A percentile compares a stretch with the other conserved stretches of the same genome.
phyloP scores from a whole-genome alignment of 2,113 vertebrate genomes.

The Sander lucioperca region DNA sequence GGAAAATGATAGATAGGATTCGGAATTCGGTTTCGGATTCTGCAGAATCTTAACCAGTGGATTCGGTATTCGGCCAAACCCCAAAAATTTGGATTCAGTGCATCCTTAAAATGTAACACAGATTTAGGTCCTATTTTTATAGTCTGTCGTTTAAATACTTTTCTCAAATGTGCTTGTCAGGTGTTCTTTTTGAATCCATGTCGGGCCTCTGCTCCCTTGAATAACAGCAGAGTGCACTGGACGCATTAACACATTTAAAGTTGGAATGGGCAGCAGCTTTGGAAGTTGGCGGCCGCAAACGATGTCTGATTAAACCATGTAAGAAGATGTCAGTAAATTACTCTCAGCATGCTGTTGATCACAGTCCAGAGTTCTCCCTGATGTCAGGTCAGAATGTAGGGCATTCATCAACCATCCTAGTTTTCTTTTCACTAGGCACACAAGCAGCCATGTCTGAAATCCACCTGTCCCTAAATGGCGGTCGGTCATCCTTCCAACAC shows the following conservation, averaged over 20 bases:
- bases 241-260: constrained; percentile 6
- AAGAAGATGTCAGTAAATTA: constrained; percentile 11
- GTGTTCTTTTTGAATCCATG: neutral
- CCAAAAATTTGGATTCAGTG: too few relatives aligned
- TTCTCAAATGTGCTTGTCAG: neutral
- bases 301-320: constrained; percentile 1
- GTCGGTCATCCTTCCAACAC: too few relatives aligned
- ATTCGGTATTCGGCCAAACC: too few relatives aligned
- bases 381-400: neutral
- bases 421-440: too few relatives aligned
- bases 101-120: neutral
- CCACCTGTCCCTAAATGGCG: too few relatives aligned
- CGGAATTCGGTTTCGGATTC: too few relatives aligned
- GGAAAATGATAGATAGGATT: too few relatives aligned
- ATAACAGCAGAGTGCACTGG: neutral
- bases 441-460: too few relatives aligned
- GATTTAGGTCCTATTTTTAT: neutral
- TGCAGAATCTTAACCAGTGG: too few relatives aligned
- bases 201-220: neutral
- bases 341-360: neutral
- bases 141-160: neutral
- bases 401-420: neutral
- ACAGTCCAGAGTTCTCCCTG: neutral
- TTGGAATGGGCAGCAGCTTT: neutral
- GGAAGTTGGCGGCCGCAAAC: neutral